Percentiles rank a stretch among this genome's conserved stretches.
phyloP scores from a whole-genome alignment of 2,797 vertebrate species.

The Dipus sagitta region DNA sequence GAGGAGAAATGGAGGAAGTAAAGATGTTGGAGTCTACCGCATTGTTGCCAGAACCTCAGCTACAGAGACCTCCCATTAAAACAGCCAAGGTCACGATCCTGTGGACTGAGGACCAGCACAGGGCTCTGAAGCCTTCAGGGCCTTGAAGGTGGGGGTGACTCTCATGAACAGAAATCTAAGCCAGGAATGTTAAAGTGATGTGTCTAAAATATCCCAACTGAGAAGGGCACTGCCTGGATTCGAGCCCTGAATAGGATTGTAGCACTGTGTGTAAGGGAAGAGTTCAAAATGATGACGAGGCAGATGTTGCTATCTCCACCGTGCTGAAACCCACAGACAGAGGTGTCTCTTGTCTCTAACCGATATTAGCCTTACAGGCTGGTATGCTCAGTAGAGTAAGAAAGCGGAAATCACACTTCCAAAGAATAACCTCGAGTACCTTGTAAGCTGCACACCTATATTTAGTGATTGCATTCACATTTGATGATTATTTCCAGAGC shows the following conservation, averaged over 20 bases:
- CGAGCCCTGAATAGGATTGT: neutral
- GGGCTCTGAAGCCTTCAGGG: neutral
- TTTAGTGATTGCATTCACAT: neutral
- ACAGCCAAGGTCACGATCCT: neutral
- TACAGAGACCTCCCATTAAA: neutral
- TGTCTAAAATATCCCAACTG: neutral
- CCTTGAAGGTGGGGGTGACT: neutral
- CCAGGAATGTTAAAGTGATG: neutral
- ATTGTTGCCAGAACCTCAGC: neutral
- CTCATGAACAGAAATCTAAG: neutral
- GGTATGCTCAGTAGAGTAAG: neutral
- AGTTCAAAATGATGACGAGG: no score
- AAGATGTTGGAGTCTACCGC: neutral
- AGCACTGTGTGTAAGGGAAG: neutral
- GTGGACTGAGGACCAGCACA: neutral
- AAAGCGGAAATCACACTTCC: neutral
- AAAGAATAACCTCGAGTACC: neutral
- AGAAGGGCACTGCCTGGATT: neutral
- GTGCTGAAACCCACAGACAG: neutral
- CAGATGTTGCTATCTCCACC: neutral
- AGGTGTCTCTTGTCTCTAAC: neutral
- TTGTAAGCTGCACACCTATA: neutral
- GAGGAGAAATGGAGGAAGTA: neutral
- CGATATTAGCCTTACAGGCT: neutral
- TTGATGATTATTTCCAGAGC: conserved; percentile 6